Evolutionary conservation across 2,888 invertebrate genomes (phyloP), one percentile per base, ranked within the genome.

Genomic region (Mesorhabditis spiculigera): DNA sequence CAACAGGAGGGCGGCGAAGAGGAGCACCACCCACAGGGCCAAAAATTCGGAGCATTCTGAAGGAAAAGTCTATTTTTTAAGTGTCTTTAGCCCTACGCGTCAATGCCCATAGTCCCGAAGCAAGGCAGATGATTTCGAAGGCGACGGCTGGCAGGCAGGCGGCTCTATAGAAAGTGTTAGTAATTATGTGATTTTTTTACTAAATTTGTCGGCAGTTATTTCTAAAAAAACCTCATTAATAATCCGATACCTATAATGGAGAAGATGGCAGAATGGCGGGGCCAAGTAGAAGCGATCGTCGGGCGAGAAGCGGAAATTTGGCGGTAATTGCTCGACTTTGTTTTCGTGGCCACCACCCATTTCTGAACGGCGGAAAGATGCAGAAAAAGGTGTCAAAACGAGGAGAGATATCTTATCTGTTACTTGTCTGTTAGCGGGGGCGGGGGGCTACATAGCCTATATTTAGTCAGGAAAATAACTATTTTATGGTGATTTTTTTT

Each of bases 261-360:
- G 67, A 4, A 81, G 73, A 58, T 81, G 75, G 68, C 82, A 85
- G n/a, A 80, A 78, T 28, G 84, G 81, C 10, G 84, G 82, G 1
- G 82, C 83, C 71, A 81, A 75, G 71, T 85, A 85, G 69, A 79
- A 79, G 8, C 74, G 73, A 68, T 85, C 83, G 43, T 83, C 72
- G 45, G 78, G 71, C 41, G 84, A 80, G 70, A 79, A 85, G 13
- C 73, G 69, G 61, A 78, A 79, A 66, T 78, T 75, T 63, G 78
- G 73, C 4, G 79, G 79, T 4, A 79, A 68, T 3, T 28, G 28
- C 3, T 28, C 28, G 28, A 28, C 28, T 28, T 28, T 28, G 28
- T 28, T 28, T 28, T 28, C 28, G 28, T 28, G 28, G 28, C 28
- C 28, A 10, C 65, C 62, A 28, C 43, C 43, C 68, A 62, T 58